Evolutionary conservation across 1,140 invertebrate species (phyloP).

Genomic region (Aphaenogaster floridana): DNA sequence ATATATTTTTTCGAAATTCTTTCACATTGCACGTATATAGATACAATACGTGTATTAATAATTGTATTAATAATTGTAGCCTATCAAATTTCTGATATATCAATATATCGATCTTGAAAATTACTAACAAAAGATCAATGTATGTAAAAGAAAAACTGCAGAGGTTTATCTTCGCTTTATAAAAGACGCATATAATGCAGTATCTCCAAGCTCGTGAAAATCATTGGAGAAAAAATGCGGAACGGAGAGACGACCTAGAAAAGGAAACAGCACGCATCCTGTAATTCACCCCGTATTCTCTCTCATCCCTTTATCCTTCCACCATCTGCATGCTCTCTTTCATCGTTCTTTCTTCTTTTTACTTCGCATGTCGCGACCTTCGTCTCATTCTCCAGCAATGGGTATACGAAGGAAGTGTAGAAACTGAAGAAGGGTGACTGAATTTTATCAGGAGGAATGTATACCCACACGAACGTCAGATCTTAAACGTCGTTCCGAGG

Average conservation of each 20-base stretch:
- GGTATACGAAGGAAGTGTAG: not conserved
- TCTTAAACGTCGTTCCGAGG: slow-evolving; percentile 51
- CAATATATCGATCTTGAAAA: not conserved
- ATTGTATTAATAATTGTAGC: not conserved
- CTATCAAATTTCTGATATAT: not conserved
- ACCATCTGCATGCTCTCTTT: slow-evolving; percentile 30
- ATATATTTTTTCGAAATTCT: not conserved
- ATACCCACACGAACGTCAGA: slow-evolving; percentile 37
- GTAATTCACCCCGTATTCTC: slow-evolving; percentile 48
- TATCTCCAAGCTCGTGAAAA: slow-evolving; percentile 13
- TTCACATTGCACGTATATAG: not conserved
- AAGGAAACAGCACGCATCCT: slow-evolving; percentile 45
- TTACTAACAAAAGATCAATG: not conserved
- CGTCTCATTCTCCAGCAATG: not conserved
- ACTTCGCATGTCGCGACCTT: slow-evolving; percentile 12
- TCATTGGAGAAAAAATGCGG: slow-evolving; percentile 10
- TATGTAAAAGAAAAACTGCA: not conserved
- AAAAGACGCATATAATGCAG: slow-evolving; percentile 2
- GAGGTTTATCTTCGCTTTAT: not conserved
- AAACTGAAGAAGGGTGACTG: slow-evolving; percentile 42
- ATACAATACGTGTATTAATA: not conserved
- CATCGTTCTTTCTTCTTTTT: slow-evolving; percentile 28
- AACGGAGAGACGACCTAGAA: not conserved
- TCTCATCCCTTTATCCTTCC: not conserved
- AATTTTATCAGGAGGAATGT: slow-evolving; percentile 58